Conservation (phyloP, 2,888 invertebrate species). For the Cyaniris semiargus region DNA sequence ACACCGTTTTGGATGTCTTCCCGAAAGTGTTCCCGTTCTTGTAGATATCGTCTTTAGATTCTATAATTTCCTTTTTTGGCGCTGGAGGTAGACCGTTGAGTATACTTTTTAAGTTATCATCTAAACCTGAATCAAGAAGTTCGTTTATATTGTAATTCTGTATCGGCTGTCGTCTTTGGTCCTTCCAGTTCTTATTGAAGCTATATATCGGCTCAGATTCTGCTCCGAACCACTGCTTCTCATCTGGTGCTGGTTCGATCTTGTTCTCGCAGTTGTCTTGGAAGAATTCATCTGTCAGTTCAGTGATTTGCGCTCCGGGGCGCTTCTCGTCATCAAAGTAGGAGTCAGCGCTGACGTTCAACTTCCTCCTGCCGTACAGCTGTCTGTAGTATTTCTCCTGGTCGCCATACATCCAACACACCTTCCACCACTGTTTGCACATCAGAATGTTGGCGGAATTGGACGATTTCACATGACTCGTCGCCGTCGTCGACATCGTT, state of each 20-base stretch:
- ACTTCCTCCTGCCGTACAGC: conserved; percentile 84
- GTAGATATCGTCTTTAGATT: conserved; percentile 65
- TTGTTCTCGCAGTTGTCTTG: conserved; percentile 57
- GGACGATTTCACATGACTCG: conserved; percentile 74
- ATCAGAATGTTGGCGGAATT: conserved; percentile 87
- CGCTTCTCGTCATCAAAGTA: conserved; percentile 63
- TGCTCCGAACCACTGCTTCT: conserved; percentile 57
- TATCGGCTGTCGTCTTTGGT: conserved; percentile 78
- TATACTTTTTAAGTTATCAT: conserved; percentile 68
- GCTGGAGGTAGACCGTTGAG: conserved; percentile 69
- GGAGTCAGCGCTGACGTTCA: conserved; percentile 56
- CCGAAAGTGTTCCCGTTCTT: conserved; percentile 69
- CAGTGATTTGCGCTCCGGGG: conserved; percentile 75
- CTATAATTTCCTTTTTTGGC: conserved; percentile 57
- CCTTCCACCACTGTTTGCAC: conserved; percentile 95
- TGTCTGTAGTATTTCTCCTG: conserved; percentile 92
- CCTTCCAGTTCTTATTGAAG: conserved; percentile 69
- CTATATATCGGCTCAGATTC: conserved; percentile 70
- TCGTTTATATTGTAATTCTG: conserved; percentile 70
- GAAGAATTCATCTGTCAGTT: conserved; percentile 75
- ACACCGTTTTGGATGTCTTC: conserved; percentile 65
- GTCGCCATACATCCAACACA: conserved; percentile 92
- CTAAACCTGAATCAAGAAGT: conserved; percentile 58
- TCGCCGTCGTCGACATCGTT: conserved; percentile 75
- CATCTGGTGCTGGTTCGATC: conserved; percentile 71